Base-by-base conservation (phyloP, 2,113 vertebrate genomes). In the Dipodomys spectabilis region DNA sequence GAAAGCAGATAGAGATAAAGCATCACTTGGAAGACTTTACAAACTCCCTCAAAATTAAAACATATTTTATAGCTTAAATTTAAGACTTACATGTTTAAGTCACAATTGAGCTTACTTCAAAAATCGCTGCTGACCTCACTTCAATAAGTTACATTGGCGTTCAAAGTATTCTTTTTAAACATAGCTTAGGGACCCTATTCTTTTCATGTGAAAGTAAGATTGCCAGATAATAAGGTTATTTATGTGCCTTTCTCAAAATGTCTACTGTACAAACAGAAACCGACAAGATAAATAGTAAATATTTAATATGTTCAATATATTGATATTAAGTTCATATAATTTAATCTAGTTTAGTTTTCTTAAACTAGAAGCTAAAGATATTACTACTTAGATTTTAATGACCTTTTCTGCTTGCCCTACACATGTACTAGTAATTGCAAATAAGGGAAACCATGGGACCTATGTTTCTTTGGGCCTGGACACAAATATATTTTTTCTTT, bases 121-220 rank as follows among this genome's bases (percentile, higher is more conserved):
- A 65, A 39, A 23, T 44, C 57, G 20, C 22, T 72, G 65, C 18
- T 74, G 12, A 90, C 73, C 9, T 80, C 71, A 77, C 27, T 80
- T 80, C 30, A 49, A 3, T 78, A 79, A 85, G 13, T 32, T 68
- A 92, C 5, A 79, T 11, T 64, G 23, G 72, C 81, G 19, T 82
- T 84, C 82, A 39, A 2, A 35, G 78, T 94, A 91, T 10, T 80
- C 45, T 67, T 94, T 89, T 93, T 72, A 57, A 89, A 78, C 32
- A 68, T 65, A 60, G 35, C 1, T 65, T 90, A 79, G 19, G 5
- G 84, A 75, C 19, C 45, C 4, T 69, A 81, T 30, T 65, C 57
- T 84, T 5, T 80, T 25, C 35, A 60, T 83, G 3, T 23, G n/a
- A 62, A 84, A 89, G 7, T 39, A 28, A 92, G 25, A 7, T 62